These are phyloP conservation scores for Pararge aegeria DNA, from an alignment of 1,140 invertebrate species.

Conservation along the genomic window DNA sequence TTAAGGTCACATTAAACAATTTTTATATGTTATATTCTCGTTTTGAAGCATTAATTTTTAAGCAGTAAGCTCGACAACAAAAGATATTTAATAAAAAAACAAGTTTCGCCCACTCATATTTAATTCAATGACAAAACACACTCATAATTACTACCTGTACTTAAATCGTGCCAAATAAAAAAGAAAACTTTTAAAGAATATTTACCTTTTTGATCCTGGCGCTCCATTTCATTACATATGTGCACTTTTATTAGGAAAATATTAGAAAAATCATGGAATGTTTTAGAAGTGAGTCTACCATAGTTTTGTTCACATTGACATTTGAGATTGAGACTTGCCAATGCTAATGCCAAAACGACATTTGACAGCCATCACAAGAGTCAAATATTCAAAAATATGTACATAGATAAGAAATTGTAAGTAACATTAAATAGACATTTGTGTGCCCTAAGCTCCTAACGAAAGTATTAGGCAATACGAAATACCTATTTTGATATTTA, in stretches of 20 bases:
- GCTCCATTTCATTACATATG: conserved; percentile 66
- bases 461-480: too few species aligned
- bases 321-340: too few species aligned
- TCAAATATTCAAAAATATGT: too few species aligned
- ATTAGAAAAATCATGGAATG: conserved; percentile 38
- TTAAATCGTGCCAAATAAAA: not conserved
- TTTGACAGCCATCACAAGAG: too few species aligned
- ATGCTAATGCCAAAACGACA: too few species aligned
- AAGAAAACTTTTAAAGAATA: not conserved
- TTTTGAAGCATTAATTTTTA: not conserved
- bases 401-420: too few species aligned
- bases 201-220: conserved; percentile 55
- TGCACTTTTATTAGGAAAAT: conserved; percentile 37
- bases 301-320: not conserved
- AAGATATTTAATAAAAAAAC: conserved; percentile 54
- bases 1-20: not conserved
- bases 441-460: too few species aligned
- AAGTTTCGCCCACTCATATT: conserved; percentile 61
- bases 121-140: conserved; percentile 40
- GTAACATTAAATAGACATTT: too few species aligned
- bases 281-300: conserved; percentile 13
- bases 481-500: too few species aligned
- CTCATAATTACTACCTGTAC: not conserved
- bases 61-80: conserved; percentile 37
- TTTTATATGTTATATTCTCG: not conserved